Base-by-base conservation (phyloP, 2,888 invertebrate species). In the Thelaira solivaga region DNA sequence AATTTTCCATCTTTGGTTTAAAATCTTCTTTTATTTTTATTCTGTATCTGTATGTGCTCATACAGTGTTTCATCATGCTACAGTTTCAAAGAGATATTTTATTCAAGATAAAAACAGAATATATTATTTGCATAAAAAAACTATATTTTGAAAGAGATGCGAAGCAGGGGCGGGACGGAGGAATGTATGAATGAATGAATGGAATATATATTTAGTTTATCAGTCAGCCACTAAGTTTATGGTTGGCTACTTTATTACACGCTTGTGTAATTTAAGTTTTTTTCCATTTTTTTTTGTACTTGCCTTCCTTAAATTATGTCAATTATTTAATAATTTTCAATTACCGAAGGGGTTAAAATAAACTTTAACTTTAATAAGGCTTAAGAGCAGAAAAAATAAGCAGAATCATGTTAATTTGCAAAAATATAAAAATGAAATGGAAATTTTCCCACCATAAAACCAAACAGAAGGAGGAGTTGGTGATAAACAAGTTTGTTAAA, bases 301-400 rank as follows among this genome's bases (percentile, higher is more conserved):
- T 49, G 2, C n/a, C n/a, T n/a, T n/a, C n/a, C 51, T 45, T 64
- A 62, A 75, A 75, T 75, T 75, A 68, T 75, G 75, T 75, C 75
- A 75, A 75, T 68, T 75, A 69, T 62, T 75, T 68, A 75, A 75
- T 75, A 36, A 47, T 47, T 29, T 68, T 69, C 61, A 75, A 62
- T 75, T 75, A 62, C n/a, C n/a, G n/a, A n/a, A n/a, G n/a, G 26
- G 24, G 31, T 39, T 29, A 61, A 13, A 31, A 26, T 61, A 22
- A 13, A 36, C 47, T 68, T 57, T 49, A 59, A 36, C 4, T 26
- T 47, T 57, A 34, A 31, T 13, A n/a, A 8, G 4, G 43, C 29
- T 26, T 53, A 18, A n/a, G n/a, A n/a, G n/a, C n/a, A 51, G 51
- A 4, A 29, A 3, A 49, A 41, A 31, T 39, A 41, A 20, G n/a